Evolutionary conservation across 2,113 vertebrate species (phyloP).

Genomic region (Macrotis lagotis): DNA sequence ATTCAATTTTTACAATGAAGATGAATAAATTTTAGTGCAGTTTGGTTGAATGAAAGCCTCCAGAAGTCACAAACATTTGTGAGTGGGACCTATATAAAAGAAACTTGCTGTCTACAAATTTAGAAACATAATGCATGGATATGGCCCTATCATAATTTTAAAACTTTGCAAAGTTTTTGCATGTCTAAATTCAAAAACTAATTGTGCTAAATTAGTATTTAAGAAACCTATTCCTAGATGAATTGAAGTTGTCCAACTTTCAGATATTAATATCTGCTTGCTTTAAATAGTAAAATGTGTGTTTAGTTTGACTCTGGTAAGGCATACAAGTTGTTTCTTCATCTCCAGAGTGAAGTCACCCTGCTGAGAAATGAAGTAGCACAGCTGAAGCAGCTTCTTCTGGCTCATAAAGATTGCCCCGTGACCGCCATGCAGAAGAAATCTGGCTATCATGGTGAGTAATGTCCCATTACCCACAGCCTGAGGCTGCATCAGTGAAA

Average conservation of each 20-base stretch:
- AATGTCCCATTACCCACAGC: constrained; percentile 93
- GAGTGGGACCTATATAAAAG: not conserved
- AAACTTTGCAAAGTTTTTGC: constrained; percentile 57
- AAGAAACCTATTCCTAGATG: constrained; percentile 57
- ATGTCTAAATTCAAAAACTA: constrained; percentile 58
- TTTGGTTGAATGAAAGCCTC: not conserved
- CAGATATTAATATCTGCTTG: constrained; percentile 74
- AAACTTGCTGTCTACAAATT: constrained; percentile 39
- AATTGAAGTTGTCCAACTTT: constrained; percentile 77
- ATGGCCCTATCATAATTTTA: constrained; percentile 40
- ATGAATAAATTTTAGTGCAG: not conserved
- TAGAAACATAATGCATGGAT: constrained; percentile 28
- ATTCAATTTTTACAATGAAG: not conserved
- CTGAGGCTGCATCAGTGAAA: constrained; percentile 86
- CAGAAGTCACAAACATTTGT: not conserved
- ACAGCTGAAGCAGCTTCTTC: constrained; percentile 99
- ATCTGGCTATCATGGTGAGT: constrained; percentile 99
- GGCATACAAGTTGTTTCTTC: constrained; percentile 84
- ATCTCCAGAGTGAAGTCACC: constrained; percentile 97
- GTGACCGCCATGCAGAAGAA: constrained; percentile 99
- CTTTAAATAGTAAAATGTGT: constrained; percentile 73
- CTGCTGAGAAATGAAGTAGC: constrained; percentile 99
- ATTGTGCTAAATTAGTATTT: constrained; percentile 49
- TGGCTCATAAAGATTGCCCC: constrained; percentile 99
- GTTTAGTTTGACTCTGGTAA: constrained; percentile 79